phyloP scores from a whole-genome alignment of 2,113 vertebrate species.

The Sturnira hondurensis region DNA sequence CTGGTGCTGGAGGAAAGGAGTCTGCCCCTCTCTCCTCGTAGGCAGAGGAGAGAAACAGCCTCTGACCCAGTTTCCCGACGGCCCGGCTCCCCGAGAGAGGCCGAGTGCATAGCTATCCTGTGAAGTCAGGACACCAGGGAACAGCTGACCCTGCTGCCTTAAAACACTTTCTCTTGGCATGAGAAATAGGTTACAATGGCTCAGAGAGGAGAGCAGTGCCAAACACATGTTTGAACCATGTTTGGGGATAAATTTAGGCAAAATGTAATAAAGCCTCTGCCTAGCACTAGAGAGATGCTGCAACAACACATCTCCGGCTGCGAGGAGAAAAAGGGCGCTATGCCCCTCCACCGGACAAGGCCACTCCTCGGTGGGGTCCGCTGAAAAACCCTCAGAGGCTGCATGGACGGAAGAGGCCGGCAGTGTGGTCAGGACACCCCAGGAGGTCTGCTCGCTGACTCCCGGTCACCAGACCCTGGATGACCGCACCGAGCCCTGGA shows the following conservation, averaged over 20 bases:
- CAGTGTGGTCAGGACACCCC: background rate
- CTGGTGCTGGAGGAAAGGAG: background rate
- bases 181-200: background rate
- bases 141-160: slow-evolving; percentile 50
- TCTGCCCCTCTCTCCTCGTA: slow-evolving; percentile 26
- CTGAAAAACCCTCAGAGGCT: fast-evolving
- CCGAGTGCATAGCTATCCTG: background rate
- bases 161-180: slow-evolving; percentile 33
- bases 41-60: slow-evolving; percentile 69
- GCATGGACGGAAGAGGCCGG: fast-evolving
- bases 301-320: background rate
- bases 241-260: slow-evolving; percentile 1
- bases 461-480: background rate
- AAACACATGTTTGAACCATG: background rate
- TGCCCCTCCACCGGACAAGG: background rate
- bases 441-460: background rate
- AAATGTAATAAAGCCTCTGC: background rate
- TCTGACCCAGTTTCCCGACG: slow-evolving; percentile 76
- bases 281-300: background rate
- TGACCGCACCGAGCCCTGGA: no score
- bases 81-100: slow-evolving; percentile 18
- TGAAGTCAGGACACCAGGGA: slow-evolving; percentile 48
- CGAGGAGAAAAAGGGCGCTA: background rate
- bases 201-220: background rate
- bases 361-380: background rate